Evolutionary conservation across 2,888 invertebrate genomes (phyloP).

Genomic region (Galeopsomyia nigrocyanea): DNA sequence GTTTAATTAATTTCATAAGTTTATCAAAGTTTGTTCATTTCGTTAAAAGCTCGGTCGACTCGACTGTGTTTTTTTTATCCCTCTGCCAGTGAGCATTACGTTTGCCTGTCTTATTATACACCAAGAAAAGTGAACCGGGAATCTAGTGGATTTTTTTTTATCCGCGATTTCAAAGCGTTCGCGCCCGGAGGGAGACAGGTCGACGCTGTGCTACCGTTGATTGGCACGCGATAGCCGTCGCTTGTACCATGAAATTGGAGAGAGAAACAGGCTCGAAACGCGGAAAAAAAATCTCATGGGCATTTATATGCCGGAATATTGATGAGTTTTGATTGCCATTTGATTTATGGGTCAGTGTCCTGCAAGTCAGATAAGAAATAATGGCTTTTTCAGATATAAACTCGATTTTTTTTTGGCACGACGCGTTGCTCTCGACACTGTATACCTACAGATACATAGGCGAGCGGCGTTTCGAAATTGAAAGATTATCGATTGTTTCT

Average conservation of each 20-base stretch:
- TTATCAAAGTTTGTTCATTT: constrained; percentile 45
- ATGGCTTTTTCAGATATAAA: constrained; percentile 13
- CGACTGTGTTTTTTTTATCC: background rate
- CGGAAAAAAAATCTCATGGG: constrained; percentile 21
- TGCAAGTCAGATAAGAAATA: constrained; percentile 24
- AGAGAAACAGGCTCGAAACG: constrained; percentile 32
- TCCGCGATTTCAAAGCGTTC: constrained; percentile 25
- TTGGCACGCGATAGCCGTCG: constrained; percentile 37
- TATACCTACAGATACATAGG: background rate
- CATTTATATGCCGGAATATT: constrained; percentile 46
- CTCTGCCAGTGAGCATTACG: constrained; percentile 22
- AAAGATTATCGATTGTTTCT: constrained; percentile 24
- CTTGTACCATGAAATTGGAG: constrained; percentile 40
- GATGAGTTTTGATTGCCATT: constrained; percentile 43
- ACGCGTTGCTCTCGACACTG: no score
- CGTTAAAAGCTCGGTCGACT: constrained; percentile 4
- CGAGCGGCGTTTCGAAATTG: constrained; percentile 5
- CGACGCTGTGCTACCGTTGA: constrained; percentile 17
- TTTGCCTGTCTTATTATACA: constrained; percentile 28
- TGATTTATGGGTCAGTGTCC: constrained; percentile 41
- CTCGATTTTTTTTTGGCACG: constrained; percentile 7
- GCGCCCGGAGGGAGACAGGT: constrained; percentile 13
- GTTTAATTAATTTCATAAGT: constrained; percentile 48
- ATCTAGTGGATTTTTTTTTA: constrained; percentile 22
- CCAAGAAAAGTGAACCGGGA: constrained; percentile 3